Percentiles rank a stretch among this genome's conserved stretches.
These are phyloP conservation scores for Leptinotarsa texana DNA, from an alignment of 1,140 invertebrate genomes.

Conservation along the genomic window DNA sequence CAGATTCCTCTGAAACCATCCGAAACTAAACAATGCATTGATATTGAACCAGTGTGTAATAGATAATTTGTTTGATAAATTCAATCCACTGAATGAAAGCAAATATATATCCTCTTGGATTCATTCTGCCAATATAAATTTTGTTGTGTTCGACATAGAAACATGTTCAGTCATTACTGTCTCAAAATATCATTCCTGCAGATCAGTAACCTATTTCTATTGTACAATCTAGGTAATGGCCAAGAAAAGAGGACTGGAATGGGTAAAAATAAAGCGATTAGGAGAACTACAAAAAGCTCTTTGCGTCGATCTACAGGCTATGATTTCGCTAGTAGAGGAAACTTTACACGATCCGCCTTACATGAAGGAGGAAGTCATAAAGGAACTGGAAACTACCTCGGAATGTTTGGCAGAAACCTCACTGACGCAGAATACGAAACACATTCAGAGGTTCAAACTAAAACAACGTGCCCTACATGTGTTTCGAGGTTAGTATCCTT, in stretches of 20 bases:
- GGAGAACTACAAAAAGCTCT: conserved; percentile 73
- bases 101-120: no score
- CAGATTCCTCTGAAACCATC: no score
- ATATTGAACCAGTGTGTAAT: no score
- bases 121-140: not conserved
- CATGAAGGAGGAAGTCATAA: conserved; percentile 73
- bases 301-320: conserved; percentile 67
- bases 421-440: conserved; percentile 70
- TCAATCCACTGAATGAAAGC: no score
- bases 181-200: not conserved
- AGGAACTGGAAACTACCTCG: conserved; percentile 66
- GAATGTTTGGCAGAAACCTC: conserved; percentile 69
- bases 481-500: conserved; percentile 64
- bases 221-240: conserved; percentile 68
- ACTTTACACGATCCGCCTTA: conserved; percentile 74
- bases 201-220: conserved; percentile 18
- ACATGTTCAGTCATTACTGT: not conserved
- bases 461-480: conserved; percentile 88
- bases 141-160: not conserved
- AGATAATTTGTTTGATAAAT: no score
- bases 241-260: conserved; percentile 65
- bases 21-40: no score
- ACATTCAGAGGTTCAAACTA: conserved; percentile 77
- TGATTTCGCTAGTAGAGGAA: conserved; percentile 68
- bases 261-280: conserved; percentile 65